phyloP scores from a whole-genome alignment of 2,797 vertebrate species.

The Halcyon badia region DNA sequence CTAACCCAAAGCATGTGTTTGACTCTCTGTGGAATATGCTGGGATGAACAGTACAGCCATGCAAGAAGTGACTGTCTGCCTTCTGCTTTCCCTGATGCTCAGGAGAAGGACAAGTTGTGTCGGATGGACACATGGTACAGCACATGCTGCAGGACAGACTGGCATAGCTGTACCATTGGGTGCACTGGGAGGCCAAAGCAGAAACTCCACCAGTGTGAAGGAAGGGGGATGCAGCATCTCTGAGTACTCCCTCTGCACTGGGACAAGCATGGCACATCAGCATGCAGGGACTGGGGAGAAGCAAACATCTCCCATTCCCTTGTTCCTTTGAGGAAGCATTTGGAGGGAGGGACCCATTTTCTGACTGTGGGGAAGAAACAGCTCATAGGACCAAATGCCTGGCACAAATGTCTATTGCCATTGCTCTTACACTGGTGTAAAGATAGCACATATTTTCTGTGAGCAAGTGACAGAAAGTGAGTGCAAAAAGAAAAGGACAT shows the following conservation, averaged over 20 bases:
- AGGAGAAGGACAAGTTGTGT: neutral
- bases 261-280: neutral
- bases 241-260: accelerated
- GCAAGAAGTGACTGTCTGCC: neutral
- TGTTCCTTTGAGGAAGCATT: neutral
- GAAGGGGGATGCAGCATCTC: neutral
- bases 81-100: neutral
- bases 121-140: neutral
- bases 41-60: neutral
- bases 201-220: neutral
- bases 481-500: neutral
- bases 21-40: neutral
- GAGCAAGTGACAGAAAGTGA: neutral
- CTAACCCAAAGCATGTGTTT: neutral
- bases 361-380: neutral
- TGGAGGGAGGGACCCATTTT: neutral
- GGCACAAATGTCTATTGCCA: too few relatives aligned
- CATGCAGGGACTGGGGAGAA: neutral
- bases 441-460: neutral
- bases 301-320: neutral
- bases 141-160: neutral
- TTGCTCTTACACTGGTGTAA: neutral
- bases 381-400: neutral
- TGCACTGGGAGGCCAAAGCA: neutral
- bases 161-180: neutral